Evolutionary conservation across 2,797 vertebrate species (phyloP).

Genomic region (Distichodus sexfasciatus): DNA sequence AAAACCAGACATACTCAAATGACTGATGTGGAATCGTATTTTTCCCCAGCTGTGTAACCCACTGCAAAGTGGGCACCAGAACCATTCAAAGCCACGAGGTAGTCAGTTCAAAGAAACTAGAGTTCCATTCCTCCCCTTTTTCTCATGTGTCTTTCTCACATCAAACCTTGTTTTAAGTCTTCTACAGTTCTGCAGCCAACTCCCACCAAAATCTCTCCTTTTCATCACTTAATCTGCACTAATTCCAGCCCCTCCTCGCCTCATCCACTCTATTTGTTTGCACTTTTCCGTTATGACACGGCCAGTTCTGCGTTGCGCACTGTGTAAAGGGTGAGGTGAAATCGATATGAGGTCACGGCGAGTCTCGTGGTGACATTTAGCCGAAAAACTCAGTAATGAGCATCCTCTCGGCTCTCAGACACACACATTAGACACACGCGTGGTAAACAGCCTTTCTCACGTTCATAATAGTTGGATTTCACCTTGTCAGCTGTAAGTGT

Average conservation of each 20-base stretch:
- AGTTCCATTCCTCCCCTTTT: too few relatives aligned
- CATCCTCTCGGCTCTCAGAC: not conserved
- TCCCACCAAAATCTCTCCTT: not conserved
- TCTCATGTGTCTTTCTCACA: not conserved
- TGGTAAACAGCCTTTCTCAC: not conserved
- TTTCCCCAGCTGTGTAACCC: too few relatives aligned
- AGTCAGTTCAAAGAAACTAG: not conserved
- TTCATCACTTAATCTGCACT: not conserved
- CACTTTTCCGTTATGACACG: not conserved
- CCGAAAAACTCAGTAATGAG: constrained; percentile 21
- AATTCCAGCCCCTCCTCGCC: not conserved
- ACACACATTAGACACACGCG: not conserved
- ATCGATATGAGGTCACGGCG: not conserved
- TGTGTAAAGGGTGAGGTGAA: not conserved
- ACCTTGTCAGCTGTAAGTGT: not conserved
- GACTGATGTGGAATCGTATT: too few relatives aligned
- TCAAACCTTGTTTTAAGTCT: not conserved
- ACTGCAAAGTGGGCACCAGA: too few relatives aligned
- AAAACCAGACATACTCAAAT: too few relatives aligned
- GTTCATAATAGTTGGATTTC: constrained; percentile 14
- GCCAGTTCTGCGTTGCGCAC: not conserved
- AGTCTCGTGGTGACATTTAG: constrained; percentile 22
- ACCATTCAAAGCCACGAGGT: not conserved
- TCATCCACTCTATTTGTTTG: not conserved
- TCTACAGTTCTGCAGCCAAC: too few relatives aligned